These are phyloP conservation scores for Papilio aristodemus DNA, from an alignment of 1,140 invertebrate species.

Conservation along the genomic window DNA sequence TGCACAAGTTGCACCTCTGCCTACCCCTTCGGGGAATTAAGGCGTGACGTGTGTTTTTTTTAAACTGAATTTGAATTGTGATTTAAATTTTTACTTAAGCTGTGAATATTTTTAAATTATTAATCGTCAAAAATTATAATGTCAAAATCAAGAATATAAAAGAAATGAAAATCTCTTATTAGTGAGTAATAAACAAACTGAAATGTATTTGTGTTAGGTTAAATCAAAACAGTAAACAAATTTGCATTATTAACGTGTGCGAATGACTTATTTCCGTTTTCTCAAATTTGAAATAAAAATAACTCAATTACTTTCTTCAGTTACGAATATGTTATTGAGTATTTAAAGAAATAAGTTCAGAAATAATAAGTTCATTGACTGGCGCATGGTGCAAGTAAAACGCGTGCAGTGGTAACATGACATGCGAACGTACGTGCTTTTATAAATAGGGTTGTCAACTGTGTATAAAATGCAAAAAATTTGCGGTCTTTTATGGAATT, in stretches of 20 bases:
- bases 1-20: too few relatives aligned
- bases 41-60: too few relatives aligned
- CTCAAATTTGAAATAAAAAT: slow-evolving; percentile 6
- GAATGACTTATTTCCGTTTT: not conserved
- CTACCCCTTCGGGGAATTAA: too few relatives aligned
- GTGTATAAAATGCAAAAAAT: too few relatives aligned
- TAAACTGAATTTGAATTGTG: too few relatives aligned
- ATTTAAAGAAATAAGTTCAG: slow-evolving; percentile 2
- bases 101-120: too few relatives aligned
- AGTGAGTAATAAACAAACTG: not conserved
- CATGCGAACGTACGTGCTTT: slow-evolving; percentile 15
- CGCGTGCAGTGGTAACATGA: slow-evolving; percentile 9
- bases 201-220: not conserved
- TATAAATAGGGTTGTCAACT: slow-evolving; percentile 1
- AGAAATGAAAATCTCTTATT: too few relatives aligned
- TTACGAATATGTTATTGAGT: slow-evolving; percentile 2
- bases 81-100: too few relatives aligned
- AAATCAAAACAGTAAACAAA: not conserved
- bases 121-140: too few relatives aligned
- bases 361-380: slow-evolving; percentile 23
- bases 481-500: too few relatives aligned
- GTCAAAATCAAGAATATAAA: too few relatives aligned
- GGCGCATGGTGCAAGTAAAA: not conserved
- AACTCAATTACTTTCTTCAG: slow-evolving; percentile 14
- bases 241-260: not conserved